Evolutionary conservation across 2,888 invertebrate species (phyloP).

Genomic region (Heliconius aoede): DNA sequence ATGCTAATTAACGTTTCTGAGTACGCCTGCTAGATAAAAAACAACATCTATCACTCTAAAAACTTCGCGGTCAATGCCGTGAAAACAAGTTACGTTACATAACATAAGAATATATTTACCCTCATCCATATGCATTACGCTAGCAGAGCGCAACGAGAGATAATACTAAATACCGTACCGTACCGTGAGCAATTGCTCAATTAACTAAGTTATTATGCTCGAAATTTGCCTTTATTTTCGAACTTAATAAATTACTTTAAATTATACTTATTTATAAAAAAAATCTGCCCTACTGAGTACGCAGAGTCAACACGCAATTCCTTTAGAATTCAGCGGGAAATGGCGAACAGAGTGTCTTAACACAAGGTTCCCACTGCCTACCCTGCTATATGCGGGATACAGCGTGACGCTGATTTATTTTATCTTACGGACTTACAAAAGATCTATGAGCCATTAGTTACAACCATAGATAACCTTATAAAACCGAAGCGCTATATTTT

Average conservation of each 20-base stretch:
- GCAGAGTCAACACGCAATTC: too few species aligned
- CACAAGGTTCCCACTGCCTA: too few species aligned
- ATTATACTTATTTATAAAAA: too few species aligned
- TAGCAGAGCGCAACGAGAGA: constrained; percentile 39
- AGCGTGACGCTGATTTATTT: neutral
- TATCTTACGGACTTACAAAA: neutral
- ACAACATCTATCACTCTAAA: neutral
- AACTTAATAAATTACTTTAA: too few species aligned
- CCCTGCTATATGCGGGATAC: too few species aligned
- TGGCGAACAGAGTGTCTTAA: too few species aligned
- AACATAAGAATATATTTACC: constrained; percentile 38
- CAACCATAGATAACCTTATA: neutral
- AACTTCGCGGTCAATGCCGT: constrained; percentile 43
- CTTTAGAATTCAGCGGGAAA: too few species aligned
- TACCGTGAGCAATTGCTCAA: neutral
- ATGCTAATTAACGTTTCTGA: neutral
- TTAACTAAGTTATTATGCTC: constrained; percentile 5
- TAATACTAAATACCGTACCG: neutral
- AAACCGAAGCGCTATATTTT: neutral
- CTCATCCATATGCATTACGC: constrained; percentile 45
- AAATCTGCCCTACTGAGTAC: too few species aligned
- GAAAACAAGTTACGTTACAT: constrained; percentile 37
- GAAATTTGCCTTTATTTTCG: too few species aligned
- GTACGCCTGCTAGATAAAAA: neutral
- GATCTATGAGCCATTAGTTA: neutral